Evolutionary conservation across 2,113 vertebrate genomes (phyloP).

Genomic region (Pantherophis guttatus): DNA sequence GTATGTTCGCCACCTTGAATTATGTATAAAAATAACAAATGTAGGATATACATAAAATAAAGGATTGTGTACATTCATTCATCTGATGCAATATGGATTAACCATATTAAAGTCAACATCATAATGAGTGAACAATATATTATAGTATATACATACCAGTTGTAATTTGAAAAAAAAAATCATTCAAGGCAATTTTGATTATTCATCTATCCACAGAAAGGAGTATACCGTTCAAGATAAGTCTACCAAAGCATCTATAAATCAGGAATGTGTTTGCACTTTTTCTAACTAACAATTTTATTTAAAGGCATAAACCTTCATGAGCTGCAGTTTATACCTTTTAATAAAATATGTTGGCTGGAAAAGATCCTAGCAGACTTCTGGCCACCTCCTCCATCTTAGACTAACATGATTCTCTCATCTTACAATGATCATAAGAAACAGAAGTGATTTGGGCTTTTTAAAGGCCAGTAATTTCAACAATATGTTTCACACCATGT

Average conservation of each 20-base stretch:
- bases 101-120: background rate
- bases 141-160: background rate
- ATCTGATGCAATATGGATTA: background rate
- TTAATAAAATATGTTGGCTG: background rate
- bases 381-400: background rate
- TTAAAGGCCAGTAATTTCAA: background rate
- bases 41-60: background rate
- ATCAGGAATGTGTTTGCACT: background rate
- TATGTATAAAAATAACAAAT: no score
- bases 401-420: background rate
- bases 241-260: background rate
- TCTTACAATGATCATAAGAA: background rate
- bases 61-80: background rate
- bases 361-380: background rate
- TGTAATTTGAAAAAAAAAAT: background rate
- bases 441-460: background rate
- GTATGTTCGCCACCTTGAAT: no score
- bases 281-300: background rate
- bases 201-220: background rate
- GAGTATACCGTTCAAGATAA: background rate
- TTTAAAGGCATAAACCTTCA: background rate
- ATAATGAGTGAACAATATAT: background rate
- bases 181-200: background rate
- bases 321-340: background rate
- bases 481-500: no score